phyloP scores from a whole-genome alignment of 2,113 vertebrate species.

The Urocolius indicus region DNA sequence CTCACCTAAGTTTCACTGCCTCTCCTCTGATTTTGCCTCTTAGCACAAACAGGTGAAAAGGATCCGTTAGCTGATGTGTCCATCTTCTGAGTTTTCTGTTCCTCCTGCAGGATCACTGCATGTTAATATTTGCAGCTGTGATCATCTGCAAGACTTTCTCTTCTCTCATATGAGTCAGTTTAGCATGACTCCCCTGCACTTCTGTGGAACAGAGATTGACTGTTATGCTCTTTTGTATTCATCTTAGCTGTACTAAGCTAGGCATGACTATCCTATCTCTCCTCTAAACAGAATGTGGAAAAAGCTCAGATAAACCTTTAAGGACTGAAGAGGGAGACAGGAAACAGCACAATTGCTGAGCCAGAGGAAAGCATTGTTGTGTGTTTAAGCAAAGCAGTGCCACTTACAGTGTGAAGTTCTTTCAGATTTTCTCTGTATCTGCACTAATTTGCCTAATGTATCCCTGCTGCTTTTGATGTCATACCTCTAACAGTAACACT shows the following conservation, averaged over 20 bases:
- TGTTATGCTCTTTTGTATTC: not conserved
- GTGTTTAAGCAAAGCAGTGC: not conserved
- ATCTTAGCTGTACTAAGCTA: not conserved
- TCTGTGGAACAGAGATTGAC: not conserved
- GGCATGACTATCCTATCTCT: not conserved
- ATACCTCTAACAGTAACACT: not conserved
- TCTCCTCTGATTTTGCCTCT: not conserved
- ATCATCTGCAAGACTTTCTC: conserved; percentile 19
- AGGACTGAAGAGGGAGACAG: not conserved
- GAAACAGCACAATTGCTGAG: not conserved
- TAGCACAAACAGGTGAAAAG: not conserved
- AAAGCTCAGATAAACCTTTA: not conserved
- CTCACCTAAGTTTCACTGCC: not conserved
- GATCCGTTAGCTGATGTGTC: not conserved
- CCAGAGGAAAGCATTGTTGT: not conserved
- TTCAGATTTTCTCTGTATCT: not conserved
- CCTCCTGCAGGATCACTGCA: not conserved
- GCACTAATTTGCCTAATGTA: not conserved
- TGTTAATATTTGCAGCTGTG: not conserved
- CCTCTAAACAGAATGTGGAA: not conserved
- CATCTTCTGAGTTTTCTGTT: not conserved
- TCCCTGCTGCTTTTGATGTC: not conserved
- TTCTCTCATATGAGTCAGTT: not conserved
- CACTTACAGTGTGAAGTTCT: not conserved
- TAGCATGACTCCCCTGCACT: not conserved